Base-by-base conservation (phyloP, 2,797 vertebrate species). In the Nannoperca australis region DNA sequence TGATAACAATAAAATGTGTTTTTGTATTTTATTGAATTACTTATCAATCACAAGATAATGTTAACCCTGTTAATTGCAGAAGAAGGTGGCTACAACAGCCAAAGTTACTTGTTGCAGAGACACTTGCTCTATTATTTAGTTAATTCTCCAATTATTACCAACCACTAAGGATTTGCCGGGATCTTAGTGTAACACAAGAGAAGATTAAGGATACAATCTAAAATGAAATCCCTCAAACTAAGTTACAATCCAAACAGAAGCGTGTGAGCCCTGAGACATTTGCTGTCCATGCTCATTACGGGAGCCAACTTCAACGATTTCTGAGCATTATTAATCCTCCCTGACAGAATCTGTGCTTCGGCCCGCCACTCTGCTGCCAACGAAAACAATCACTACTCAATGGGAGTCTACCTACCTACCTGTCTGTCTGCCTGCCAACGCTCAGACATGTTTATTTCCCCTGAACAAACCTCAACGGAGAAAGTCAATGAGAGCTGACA, bases 401-500 rank as follows among this genome's bases (percentile, higher is more conserved):
- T 44, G 44, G 18, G 59, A 65, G 73, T 75, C 81, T 63, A 62
- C 63, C 67, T 63, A 62, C 63, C 67, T 59, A 24, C 5, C 63
- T 64, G 77, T 50, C 70, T 59, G 32, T 0, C 70, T 60, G 60
- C 53, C 76, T 71, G 84, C 70, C 62, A 67, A 38, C 2, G 60
- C 71, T 80, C 68, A 67, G 66, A 77, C 27, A 42, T 44, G 74
- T 84, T 90, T 61, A 63, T 30, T 60, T 87, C 82, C 86, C 85
- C 84, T 87, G 86, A 89, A 45, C 55, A 66, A 78, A 66, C 60
- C 13, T 81, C 72, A 68, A 34, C 18, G 36, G 20, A 40, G 18
- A 38, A 85, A 50, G 68, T 56, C 34, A 24, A 76, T 56, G 32
- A 66, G 75, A 79, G 40, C 3, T 74, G 87, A 85, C 82, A 70